Conservation (phyloP, 2,797 vertebrate species). For the Brachymystax lenok region DNA sequence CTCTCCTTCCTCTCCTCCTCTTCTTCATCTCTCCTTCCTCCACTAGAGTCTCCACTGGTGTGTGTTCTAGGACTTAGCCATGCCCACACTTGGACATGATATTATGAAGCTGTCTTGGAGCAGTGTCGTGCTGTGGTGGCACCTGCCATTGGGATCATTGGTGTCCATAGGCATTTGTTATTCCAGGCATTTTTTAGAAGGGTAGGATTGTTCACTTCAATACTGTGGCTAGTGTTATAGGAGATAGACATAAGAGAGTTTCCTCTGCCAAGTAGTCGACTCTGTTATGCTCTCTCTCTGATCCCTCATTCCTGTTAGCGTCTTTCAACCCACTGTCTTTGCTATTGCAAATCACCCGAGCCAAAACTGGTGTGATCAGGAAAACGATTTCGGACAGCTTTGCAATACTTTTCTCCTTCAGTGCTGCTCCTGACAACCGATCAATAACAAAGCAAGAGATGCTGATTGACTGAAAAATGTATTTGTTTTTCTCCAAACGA, state of each 20-base stretch:
- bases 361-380: no score
- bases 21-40: no score
- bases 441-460: no score
- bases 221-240: background rate
- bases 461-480: background rate
- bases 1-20: conserved; percentile 17
- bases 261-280: no score
- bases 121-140: conserved; percentile 42
- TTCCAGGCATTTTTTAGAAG: background rate
- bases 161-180: conserved; percentile 35
- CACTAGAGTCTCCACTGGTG: no score
- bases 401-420: no score
- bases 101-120: background rate
- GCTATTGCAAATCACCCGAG: no score
- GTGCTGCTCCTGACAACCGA: background rate
- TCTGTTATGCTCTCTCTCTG: no score
- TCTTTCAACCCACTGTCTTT: no score
- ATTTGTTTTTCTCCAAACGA: background rate
- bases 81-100: background rate
- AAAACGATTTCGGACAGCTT: no score
- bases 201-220: background rate
- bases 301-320: no score
- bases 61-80: no score
- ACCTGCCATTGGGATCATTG: conserved; percentile 44
- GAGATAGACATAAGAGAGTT: background rate